phyloP scores from a whole-genome alignment of 1,140 invertebrate genomes.

The Meloidogyne chitwoodi region DNA sequence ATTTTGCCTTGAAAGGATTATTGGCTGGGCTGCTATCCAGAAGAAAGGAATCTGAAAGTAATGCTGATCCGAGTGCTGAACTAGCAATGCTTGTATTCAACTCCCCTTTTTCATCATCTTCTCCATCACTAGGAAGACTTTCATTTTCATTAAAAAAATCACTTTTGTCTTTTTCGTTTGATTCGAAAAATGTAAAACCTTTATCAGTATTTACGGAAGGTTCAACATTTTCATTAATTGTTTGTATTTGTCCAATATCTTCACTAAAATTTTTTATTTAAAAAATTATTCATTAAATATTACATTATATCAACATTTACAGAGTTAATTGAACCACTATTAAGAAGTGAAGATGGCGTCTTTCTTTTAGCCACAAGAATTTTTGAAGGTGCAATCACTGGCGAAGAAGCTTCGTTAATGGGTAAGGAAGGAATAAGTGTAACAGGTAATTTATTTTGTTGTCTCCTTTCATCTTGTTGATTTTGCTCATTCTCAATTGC shows the following conservation, averaged over 20 bases:
- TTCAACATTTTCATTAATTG: not conserved
- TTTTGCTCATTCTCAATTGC: not conserved
- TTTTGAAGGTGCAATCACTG: not conserved
- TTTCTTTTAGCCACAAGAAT: not conserved
- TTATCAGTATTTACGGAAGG: not conserved
- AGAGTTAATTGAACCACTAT: not conserved
- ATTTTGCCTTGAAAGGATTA: slow-evolving; percentile 3
- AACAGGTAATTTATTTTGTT: not conserved
- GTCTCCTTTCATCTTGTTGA: not conserved
- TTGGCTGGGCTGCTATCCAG: not conserved
- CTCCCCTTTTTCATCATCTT: not conserved
- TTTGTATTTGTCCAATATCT: not conserved
- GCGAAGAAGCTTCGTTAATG: not conserved
- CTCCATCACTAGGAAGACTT: not conserved
- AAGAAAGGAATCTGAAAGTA: slow-evolving; percentile 4
- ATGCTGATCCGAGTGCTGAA: not conserved
- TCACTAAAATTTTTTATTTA: not conserved
- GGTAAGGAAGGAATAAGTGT: not conserved
- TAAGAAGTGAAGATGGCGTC: not conserved
- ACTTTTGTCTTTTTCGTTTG: not conserved
- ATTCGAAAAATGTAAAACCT: not conserved
- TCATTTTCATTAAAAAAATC: not conserved
- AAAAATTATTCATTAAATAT: no score
- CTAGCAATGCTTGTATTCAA: not conserved
- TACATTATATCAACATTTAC: not conserved